These are phyloP conservation scores for Bellardia pandia DNA, from an alignment of 2,888 invertebrate species.

Conservation along the genomic window DNA sequence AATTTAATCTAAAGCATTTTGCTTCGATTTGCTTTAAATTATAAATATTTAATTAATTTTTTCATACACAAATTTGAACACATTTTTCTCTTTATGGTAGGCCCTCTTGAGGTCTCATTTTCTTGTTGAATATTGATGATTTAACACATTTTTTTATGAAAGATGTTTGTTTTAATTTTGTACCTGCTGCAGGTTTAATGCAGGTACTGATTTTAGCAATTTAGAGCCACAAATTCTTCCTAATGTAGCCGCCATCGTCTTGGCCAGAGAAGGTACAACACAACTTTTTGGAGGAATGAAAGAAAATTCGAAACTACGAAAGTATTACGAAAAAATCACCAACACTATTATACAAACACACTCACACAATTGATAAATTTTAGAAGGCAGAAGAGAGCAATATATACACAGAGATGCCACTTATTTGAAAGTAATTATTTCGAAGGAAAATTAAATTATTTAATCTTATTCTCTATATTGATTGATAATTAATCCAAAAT, in stretches of 20 bases:
- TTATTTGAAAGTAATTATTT: neutral
- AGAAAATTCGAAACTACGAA: conserved; percentile 75
- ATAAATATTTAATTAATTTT: conserved; percentile 27
- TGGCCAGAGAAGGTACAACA: conserved; percentile 86
- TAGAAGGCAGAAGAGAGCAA: neutral
- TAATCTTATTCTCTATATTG: neutral
- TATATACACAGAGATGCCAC: conserved; percentile 29
- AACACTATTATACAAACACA: conserved; percentile 37
- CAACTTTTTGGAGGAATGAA: conserved; percentile 81
- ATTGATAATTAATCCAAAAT: neutral
- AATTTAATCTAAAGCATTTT: neutral
- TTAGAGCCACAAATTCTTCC: conserved; percentile 94
- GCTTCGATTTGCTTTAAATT: neutral
- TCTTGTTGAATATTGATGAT: conserved; percentile 30
- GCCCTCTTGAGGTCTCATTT: neutral
- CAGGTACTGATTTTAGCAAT: conserved; percentile 90
- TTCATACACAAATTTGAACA: conserved; percentile 50
- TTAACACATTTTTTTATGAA: conserved; percentile 40
- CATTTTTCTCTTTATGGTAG: conserved; percentile 29
- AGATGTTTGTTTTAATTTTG: conserved; percentile 21
- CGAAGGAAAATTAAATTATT: neutral
- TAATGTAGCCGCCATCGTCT: conserved; percentile 96
- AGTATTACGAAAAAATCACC: conserved; percentile 68
- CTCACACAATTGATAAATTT: conserved; percentile 1
- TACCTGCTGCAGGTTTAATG: conserved; percentile 89